Evolutionary conservation across 2,113 vertebrate genomes (phyloP).

Genomic region (Mus pahari): DNA sequence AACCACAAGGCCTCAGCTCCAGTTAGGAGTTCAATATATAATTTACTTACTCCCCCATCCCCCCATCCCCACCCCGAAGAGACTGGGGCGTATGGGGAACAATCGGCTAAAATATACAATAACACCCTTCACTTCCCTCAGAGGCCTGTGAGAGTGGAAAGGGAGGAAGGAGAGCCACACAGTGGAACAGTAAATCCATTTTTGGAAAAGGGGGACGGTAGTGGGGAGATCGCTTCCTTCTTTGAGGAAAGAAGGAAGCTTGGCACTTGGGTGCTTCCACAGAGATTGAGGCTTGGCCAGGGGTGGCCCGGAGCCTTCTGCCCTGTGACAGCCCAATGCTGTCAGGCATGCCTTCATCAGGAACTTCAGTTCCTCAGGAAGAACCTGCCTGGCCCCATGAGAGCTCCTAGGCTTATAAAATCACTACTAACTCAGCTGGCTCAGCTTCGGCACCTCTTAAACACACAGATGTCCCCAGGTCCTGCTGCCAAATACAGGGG

Average conservation of each 20-base stretch:
- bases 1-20: conserved; percentile 91
- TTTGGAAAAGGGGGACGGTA: conserved; percentile 1
- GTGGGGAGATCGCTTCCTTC: conserved; percentile 57
- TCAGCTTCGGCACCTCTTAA: neutral
- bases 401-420: neutral
- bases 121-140: conserved; percentile 65
- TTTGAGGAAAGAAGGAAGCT: conserved; percentile 52
- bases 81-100: conserved; percentile 85
- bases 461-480: neutral
- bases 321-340: neutral
- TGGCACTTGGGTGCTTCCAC: conserved; percentile 51
- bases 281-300: neutral
- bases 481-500: neutral
- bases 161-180: neutral
- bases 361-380: neutral
- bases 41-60: conserved; percentile 89
- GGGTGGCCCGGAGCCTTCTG: neutral
- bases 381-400: neutral
- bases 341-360: neutral
- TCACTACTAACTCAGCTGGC: neutral
- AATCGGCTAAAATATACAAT: conserved; percentile 81
- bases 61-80: conserved; percentile 82
- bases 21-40: conserved; percentile 91
- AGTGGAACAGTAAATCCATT: conserved; percentile 66
- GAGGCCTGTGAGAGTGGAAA: conserved; percentile 39